Percentiles rank a stretch among this genome's conserved stretches.
Conservation (phyloP, 2,797 vertebrate species). For the Melanotaenia parkinsoni region DNA sequence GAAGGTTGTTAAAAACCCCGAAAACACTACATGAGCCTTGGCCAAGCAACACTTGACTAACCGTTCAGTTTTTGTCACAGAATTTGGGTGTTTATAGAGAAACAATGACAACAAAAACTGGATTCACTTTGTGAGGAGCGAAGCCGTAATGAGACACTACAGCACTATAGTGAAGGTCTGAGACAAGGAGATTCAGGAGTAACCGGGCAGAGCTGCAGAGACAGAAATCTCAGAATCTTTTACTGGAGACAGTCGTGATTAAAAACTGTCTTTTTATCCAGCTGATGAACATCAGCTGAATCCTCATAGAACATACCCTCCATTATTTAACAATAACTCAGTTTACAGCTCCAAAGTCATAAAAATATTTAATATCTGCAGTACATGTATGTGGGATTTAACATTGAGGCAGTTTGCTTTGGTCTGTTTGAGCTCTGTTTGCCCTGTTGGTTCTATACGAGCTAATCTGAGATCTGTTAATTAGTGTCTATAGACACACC, state of each 20-base stretch:
- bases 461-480: too few relatives aligned
- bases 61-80: too few relatives aligned
- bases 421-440: background rate
- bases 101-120: background rate
- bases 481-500: too few relatives aligned
- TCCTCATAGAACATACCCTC: too few relatives aligned
- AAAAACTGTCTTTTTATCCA: background rate
- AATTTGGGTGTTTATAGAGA: too few relatives aligned
- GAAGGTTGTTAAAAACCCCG: too few relatives aligned
- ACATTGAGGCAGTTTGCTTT: background rate
- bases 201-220: too few relatives aligned
- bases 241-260: background rate
- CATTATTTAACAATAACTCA: background rate
- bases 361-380: background rate
- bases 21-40: too few relatives aligned
- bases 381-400: background rate
- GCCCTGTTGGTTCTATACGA: too few relatives aligned
- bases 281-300: too few relatives aligned
- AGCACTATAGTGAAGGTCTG: background rate
- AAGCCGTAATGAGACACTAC: background rate
- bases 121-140: background rate
- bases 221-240: too few relatives aligned
- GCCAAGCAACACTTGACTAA: too few relatives aligned
- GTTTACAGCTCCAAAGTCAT: background rate
- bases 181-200: background rate